Conservation (phyloP, 2,888 invertebrate genomes). For the Oxytorus armatus region DNA sequence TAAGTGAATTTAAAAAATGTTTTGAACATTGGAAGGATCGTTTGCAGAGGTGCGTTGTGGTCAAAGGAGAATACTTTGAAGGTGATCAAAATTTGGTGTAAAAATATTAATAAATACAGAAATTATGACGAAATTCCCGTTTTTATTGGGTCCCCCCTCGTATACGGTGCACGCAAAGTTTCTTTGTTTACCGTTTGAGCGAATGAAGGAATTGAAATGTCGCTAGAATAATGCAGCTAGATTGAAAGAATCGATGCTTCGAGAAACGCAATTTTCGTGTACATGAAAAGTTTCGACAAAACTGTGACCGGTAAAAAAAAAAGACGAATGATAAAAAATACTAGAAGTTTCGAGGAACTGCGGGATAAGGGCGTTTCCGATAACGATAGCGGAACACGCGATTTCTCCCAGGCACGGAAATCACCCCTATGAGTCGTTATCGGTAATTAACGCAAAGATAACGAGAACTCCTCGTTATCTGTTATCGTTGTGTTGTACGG, state of each 20-base stretch:
- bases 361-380: conserved; percentile 67
- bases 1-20: too few species aligned
- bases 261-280: neutral
- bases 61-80: too few species aligned
- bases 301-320: neutral
- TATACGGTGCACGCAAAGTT: too few species aligned
- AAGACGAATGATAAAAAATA: neutral
- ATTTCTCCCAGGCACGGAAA: conserved; percentile 60
- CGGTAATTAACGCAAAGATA: conserved; percentile 73
- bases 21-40: too few species aligned
- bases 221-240: too few species aligned
- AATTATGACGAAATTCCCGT: too few species aligned
- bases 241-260: neutral
- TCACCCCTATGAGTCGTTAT: conserved; percentile 71
- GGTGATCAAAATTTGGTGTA: too few species aligned
- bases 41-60: too few species aligned
- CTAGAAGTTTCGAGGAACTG: conserved; percentile 32
- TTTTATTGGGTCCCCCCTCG: too few species aligned
- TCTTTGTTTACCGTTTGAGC: too few species aligned
- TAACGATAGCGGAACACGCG: conserved; percentile 52
- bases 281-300: neutral
- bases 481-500: conserved; percentile 51
- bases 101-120: too few species aligned
- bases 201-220: too few species aligned
- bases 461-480: conserved; percentile 51